Conservation (phyloP, 2,797 vertebrate genomes). For the Cyprinella venusta region DNA sequence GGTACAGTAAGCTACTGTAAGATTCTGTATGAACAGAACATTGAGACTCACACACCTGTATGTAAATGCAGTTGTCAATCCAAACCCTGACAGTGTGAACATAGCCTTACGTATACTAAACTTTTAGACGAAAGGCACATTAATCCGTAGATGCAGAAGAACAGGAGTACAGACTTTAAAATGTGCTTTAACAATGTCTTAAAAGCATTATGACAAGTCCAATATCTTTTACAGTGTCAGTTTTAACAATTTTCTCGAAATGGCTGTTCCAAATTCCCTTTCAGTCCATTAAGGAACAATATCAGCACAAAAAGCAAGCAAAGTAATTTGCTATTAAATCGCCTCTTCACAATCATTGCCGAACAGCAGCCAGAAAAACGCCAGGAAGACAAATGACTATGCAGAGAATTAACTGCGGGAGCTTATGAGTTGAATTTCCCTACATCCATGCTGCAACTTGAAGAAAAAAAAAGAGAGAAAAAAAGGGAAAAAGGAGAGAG, state of each 20-base stretch:
- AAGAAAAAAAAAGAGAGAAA: constrained; percentile 26
- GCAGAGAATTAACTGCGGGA: constrained; percentile 56
- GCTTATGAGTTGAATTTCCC: constrained; percentile 61
- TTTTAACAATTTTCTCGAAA: constrained; percentile 59
- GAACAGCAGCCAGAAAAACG: constrained; percentile 56
- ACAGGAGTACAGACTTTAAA: constrained; percentile 22
- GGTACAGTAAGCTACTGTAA: neutral
- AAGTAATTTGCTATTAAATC: constrained; percentile 63
- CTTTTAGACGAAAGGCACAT: neutral
- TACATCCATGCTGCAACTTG: constrained; percentile 54
- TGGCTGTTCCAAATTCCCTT: constrained; percentile 53
- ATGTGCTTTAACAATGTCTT: constrained; percentile 41
- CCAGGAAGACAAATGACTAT: constrained; percentile 60
- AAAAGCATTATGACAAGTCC: constrained; percentile 37
- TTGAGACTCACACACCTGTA: neutral
- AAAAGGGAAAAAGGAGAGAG: neutral
- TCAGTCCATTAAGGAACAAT: constrained; percentile 60
- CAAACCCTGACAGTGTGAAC: neutral
- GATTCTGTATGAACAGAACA: neutral
- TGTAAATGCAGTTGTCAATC: neutral
- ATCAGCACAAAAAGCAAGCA: constrained; percentile 60
- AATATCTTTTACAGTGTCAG: constrained; percentile 47
- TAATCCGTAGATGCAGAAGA: constrained; percentile 9
- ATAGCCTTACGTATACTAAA: neutral
- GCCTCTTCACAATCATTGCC: constrained; percentile 49